Conservation (phyloP, 2,797 vertebrate genomes). For the Vespertilio murinus region DNA sequence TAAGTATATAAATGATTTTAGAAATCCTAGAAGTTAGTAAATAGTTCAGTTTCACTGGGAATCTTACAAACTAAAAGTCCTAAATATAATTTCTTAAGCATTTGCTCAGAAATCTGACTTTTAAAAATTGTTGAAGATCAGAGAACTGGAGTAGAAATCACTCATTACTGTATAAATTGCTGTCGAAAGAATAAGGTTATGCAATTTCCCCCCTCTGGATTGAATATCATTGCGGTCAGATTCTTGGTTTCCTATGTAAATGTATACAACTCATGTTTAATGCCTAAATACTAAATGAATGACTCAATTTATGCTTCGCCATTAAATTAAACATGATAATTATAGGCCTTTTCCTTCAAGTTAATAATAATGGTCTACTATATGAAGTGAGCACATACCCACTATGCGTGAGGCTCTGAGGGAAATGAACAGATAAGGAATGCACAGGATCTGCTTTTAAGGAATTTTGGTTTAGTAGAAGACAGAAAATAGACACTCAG, state of each 20-base stretch:
- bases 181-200: not conserved
- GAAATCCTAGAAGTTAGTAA: constrained; percentile 15
- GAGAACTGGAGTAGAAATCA: constrained; percentile 10
- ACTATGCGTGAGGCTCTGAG: not conserved
- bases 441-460: not conserved
- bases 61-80: constrained; percentile 10
- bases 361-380: not conserved
- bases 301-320: not conserved
- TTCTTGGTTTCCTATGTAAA: not conserved
- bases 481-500: not conserved
- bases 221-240: not conserved
- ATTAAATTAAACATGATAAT: not conserved
- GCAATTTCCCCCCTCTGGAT: not conserved
- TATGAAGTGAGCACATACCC: not conserved
- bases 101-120: constrained; percentile 40
- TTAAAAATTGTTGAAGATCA: constrained; percentile 3
- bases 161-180: not conserved
- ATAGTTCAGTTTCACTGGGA: not conserved
- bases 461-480: not conserved
- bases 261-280: not conserved
- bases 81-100: constrained; percentile 51
- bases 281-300: not conserved
- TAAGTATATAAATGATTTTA: constrained; percentile 23
- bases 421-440: not conserved
- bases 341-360: not conserved